Conservation (phyloP, 2,113 vertebrate genomes). For the Mungos mungo region DNA sequence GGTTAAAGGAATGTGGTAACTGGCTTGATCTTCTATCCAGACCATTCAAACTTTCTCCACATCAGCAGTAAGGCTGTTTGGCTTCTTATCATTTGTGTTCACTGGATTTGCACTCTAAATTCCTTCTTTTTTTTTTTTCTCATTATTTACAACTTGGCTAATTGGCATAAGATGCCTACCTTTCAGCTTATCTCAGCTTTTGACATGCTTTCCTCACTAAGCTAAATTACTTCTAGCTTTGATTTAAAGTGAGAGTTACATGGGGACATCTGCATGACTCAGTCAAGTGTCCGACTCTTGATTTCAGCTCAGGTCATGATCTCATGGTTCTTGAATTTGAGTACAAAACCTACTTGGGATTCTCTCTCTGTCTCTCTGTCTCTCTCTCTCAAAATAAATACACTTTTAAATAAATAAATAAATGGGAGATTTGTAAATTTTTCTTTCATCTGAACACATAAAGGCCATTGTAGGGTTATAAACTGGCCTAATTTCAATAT, state of each 20-base stretch:
- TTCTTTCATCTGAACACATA: background rate
- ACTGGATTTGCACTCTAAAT: background rate
- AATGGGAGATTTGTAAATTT: background rate
- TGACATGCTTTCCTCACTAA: background rate
- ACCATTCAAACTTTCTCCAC: background rate
- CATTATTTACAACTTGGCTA: background rate
- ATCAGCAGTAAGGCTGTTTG: background rate
- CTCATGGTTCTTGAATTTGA: too few species aligned
- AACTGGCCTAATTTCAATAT: background rate
- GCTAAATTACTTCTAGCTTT: background rate
- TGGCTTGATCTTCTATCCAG: background rate
- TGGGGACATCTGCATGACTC: too few species aligned
- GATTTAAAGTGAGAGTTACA: background rate
- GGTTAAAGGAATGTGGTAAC: background rate
- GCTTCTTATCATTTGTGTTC: background rate
- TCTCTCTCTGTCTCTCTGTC: too few species aligned
- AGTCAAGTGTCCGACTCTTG: too few species aligned
- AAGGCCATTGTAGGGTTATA: background rate
- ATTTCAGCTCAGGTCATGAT: too few species aligned
- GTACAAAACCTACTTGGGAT: too few species aligned
- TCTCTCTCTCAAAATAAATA: too few species aligned
- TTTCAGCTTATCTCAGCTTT: background rate
- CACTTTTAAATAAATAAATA: too few species aligned
- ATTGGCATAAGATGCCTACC: background rate
- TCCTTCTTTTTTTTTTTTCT: background rate